Percentiles rank a stretch among this genome's conserved stretches.
These are phyloP conservation scores for Metalampra italica DNA, from an alignment of 2,888 invertebrate species.

Conservation along the genomic window DNA sequence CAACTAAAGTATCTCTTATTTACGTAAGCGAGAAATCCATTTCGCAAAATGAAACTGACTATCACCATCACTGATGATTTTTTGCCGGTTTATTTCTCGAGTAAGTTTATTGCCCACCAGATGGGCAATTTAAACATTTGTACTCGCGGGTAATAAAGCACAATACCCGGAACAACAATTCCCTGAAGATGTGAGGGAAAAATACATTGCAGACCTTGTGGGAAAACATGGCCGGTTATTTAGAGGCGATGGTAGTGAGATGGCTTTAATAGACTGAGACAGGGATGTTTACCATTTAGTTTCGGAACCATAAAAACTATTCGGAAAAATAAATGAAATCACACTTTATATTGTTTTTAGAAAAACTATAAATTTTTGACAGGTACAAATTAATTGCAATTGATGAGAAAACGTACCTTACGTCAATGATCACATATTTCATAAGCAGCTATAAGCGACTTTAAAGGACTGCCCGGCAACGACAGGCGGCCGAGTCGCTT, in stretches of 20 bases:
- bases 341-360: too few relatives aligned
- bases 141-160: constrained; percentile 15
- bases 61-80: constrained; percentile 8
- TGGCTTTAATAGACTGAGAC: neutral
- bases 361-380: neutral
- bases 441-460: constrained; percentile 61
- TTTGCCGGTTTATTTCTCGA: constrained; percentile 13
- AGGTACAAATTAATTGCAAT: neutral
- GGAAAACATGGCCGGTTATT: constrained; percentile 37
- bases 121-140: constrained; percentile 17
- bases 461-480: constrained; percentile 55
- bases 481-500: constrained; percentile 51
- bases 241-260: constrained; percentile 26
- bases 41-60: constrained; percentile 9
- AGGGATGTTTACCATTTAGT: neutral
- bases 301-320: too few relatives aligned
- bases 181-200: constrained; percentile 15
- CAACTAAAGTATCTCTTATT: constrained; percentile 9
- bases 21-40: constrained; percentile 11
- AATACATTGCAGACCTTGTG: constrained; percentile 19
- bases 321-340: too few relatives aligned
- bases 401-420: constrained; percentile 57
- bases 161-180: constrained; percentile 20
- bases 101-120: constrained; percentile 12
- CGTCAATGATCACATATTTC: constrained; percentile 48